Percentiles rank a stretch among this genome's conserved stretches.
phyloP scores from a whole-genome alignment of 2,797 vertebrate species.

The Agapornis canus region DNA sequence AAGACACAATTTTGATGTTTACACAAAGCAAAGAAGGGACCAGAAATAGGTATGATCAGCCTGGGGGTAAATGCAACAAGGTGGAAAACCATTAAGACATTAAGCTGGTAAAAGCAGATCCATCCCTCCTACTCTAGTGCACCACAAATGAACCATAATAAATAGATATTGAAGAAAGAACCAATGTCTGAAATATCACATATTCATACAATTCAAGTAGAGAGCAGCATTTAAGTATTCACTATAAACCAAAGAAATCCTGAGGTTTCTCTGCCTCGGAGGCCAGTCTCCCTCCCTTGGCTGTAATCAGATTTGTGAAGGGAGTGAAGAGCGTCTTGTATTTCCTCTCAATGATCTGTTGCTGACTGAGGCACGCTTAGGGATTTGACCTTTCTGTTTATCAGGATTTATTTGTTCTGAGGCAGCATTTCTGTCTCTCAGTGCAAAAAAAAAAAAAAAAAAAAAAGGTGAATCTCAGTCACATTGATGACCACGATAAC shows the following conservation, averaged over 20 bases:
- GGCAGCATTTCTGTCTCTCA: background rate
- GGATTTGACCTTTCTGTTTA: background rate
- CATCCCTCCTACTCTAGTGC: background rate
- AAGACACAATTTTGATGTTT: background rate
- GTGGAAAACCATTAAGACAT: background rate
- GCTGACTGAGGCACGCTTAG: background rate
- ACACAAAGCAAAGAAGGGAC: background rate
- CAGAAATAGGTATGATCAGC: fast-evolving
- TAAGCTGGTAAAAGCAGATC: background rate
- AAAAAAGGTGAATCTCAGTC: background rate
- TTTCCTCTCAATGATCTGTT: background rate
- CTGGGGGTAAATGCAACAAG: fast-evolving
- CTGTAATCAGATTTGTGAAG: background rate
- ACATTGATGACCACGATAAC: background rate
- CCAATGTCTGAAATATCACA: background rate
- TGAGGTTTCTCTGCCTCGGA: background rate
- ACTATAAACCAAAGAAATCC: background rate
- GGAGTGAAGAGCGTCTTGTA: background rate
- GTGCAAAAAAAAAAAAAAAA: fast-evolving
- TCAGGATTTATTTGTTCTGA: background rate
- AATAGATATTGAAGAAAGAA: background rate
- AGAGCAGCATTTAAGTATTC: background rate
- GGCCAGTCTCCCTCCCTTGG: background rate
- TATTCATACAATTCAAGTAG: background rate
- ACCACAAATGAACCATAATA: background rate